Evolutionary conservation across 2,888 invertebrate species (phyloP).

Genomic region (Shargacucullia verbasci): DNA sequence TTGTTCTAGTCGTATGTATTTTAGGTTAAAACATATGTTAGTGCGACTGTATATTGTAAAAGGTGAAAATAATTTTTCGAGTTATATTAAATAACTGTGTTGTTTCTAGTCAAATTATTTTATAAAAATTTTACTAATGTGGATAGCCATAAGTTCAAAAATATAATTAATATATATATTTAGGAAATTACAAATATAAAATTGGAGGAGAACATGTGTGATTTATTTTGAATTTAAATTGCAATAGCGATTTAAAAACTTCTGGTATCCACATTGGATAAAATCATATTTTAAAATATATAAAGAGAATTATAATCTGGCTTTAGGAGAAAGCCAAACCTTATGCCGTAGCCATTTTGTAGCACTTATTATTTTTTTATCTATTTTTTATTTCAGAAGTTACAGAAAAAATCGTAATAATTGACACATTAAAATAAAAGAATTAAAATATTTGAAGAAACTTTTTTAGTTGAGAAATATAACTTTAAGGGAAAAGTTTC

Average conservation of each 20-base stretch:
- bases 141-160: constrained; percentile 63
- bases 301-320: constrained; percentile 85
- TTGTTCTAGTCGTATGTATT: constrained; percentile 58
- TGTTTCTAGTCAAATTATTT: constrained; percentile 88
- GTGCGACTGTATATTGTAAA: constrained; percentile 83
- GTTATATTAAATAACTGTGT: constrained; percentile 73
- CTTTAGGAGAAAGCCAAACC: constrained; percentile 84
- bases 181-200: constrained; percentile 51
- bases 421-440: neutral
- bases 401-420: neutral
- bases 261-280: constrained; percentile 75
- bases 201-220: constrained; percentile 36
- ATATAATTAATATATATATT: constrained; percentile 52
- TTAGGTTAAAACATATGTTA: constrained; percentile 52
- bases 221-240: constrained; percentile 49
- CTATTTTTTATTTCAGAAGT: neutral
- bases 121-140: constrained; percentile 76
- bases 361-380: constrained; percentile 58
- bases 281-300: constrained; percentile 75
- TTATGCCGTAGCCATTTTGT: constrained; percentile 69
- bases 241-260: constrained; percentile 51
- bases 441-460: neutral
- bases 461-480: neutral
- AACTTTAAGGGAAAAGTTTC: constrained; percentile 11
- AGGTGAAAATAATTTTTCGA: constrained; percentile 74